Conservation (phyloP, 2,797 vertebrate species). For the Catamblyrhynchus diadema region DNA sequence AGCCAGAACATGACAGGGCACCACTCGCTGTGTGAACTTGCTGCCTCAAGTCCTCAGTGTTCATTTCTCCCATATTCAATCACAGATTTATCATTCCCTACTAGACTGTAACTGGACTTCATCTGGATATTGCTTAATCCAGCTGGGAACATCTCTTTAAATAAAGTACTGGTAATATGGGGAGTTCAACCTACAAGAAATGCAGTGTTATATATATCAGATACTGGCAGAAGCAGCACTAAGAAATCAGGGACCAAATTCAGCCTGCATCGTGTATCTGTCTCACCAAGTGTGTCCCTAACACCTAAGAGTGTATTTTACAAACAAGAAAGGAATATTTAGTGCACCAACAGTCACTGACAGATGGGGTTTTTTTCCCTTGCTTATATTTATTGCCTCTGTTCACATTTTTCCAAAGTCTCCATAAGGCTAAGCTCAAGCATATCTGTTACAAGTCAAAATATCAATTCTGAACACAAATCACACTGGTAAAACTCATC, state of each 20-base stretch:
- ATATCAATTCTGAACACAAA: background rate
- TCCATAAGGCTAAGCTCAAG: background rate
- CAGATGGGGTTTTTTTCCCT: background rate
- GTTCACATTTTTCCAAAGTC: background rate
- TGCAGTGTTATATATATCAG: background rate
- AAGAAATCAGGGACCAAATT: background rate
- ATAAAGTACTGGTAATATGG: background rate
- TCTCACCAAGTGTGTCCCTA: background rate
- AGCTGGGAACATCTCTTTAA: background rate
- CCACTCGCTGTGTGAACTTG: background rate
- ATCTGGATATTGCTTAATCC: background rate
- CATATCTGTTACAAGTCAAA: background rate
- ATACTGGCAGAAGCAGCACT: background rate
- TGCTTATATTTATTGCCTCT: conserved; percentile 1
- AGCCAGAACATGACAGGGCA: background rate
- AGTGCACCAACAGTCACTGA: background rate
- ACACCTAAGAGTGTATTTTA: background rate
- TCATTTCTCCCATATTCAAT: background rate
- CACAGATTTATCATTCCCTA: background rate
- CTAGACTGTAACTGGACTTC: background rate
- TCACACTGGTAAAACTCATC: background rate
- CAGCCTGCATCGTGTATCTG: background rate
- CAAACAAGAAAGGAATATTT: background rate
- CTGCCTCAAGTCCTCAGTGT: background rate
- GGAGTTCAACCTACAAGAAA: background rate